A percentile compares a stretch with the other conserved stretches of the same genome.
These are phyloP conservation scores for Melieria crassipennis DNA, from an alignment of 2,888 invertebrate species.

Conservation along the genomic window DNA sequence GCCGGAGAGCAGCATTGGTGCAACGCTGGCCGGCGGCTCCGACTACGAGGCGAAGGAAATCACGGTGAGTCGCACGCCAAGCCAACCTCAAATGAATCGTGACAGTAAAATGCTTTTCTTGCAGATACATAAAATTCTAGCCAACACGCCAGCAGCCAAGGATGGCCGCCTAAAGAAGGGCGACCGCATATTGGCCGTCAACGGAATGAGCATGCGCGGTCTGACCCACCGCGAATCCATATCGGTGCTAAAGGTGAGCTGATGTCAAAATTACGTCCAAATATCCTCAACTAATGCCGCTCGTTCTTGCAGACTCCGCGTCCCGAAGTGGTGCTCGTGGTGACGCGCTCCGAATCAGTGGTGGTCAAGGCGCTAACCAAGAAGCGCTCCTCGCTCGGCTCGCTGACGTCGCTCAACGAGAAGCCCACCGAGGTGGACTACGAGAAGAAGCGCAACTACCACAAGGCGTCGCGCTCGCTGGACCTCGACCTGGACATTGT, in stretches of 20 bases:
- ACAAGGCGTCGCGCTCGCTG: slow-evolving; percentile 64
- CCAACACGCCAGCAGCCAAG: slow-evolving; percentile 86
- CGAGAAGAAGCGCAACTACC: slow-evolving; percentile 63
- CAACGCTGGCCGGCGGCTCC: slow-evolving; percentile 87
- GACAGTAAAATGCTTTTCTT: neutral
- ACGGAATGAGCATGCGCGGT: slow-evolving; percentile 83
- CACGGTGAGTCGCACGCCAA: slow-evolving; percentile 71
- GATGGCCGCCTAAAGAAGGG: slow-evolving; percentile 88
- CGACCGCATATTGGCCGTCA: slow-evolving; percentile 88
- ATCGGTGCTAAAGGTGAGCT: slow-evolving; percentile 81
- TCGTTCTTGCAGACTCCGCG: slow-evolving; percentile 73
- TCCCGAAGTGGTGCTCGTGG: slow-evolving; percentile 80
- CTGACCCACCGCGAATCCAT: slow-evolving; percentile 89
- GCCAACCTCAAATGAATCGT: neutral
- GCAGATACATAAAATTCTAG: slow-evolving; percentile 86
- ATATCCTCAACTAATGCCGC: neutral
- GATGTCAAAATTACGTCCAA: slow-evolving; percentile 4
- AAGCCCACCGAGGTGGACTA: slow-evolving; percentile 61
- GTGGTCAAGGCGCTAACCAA: slow-evolving; percentile 61
- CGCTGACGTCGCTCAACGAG: slow-evolving; percentile 64
- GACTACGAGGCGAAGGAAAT: slow-evolving; percentile 94
- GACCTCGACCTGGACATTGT: slow-evolving; percentile 64
- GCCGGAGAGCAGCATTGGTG: slow-evolving; percentile 81
- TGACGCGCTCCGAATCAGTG: slow-evolving; percentile 70
- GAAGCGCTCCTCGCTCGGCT: slow-evolving; percentile 65